Evolutionary conservation across 64 coral and sea anemone species (phyloP), one percentile per base, ranked within the genome.

Genomic region (Anthopleura sola): DNA sequence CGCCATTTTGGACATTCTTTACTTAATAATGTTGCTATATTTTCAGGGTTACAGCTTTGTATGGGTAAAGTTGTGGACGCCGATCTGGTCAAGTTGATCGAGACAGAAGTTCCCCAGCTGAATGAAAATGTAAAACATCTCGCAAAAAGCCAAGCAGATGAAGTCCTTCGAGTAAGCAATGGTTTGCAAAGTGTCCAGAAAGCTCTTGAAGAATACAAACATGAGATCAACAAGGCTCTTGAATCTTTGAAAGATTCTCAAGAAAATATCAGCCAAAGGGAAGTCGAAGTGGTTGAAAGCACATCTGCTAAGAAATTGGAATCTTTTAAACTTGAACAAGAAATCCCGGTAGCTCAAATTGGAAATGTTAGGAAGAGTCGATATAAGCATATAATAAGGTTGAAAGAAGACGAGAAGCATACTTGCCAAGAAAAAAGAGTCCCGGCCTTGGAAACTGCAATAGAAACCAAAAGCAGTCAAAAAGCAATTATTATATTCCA

Each of bases 51-150:
- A 50, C 47, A 56, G 55, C 34, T 94, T 37, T 94, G 92, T 55
- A 78, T 94, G 84, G 88, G 92, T 19, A 47, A 60, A 11, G 74
- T 86, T 28, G 84, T 94, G 37, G 92, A 94, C 51, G 85, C 50
- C 7, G 50, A 53, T 53, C 50, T 53, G 50, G 50, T 9, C 50
- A 53, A 53, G 50, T 2, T 53, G 7, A 53, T 53, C 50, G 50
- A 53, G 16, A 53, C 7, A 53, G 50, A 9, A 17, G 50, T 53
- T 53, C 6, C 50, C 11, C 50, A 53, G 16, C 50, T 53, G 50
- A 53, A 53, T 53, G 50, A 53, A 53, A 17, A 53, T 53, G 50
- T 53, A 53, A 53, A 53, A 53, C 50, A 0, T 53, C 50, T 53
- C 14, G 50, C 50, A 53, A 53, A 53, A 53, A 53, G 50, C 50